phyloP scores from a whole-genome alignment of 2,113 vertebrate species.

The Lepus timidus region DNA sequence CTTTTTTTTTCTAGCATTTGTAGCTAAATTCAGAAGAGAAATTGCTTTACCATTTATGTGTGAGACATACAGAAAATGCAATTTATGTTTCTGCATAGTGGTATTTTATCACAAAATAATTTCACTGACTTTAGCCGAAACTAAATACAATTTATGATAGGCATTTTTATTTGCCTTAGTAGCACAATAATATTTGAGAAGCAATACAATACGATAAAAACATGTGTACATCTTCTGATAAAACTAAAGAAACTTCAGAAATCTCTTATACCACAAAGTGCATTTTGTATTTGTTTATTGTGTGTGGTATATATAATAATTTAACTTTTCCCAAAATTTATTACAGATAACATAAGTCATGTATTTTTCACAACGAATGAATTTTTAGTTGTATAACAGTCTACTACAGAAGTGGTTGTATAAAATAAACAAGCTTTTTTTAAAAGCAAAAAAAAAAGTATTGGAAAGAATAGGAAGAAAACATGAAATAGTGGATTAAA shows the following conservation, averaged over 20 bases:
- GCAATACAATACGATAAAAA: not conserved
- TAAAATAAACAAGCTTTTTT: not conserved
- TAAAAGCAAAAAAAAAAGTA: not conserved
- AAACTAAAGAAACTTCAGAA: not conserved
- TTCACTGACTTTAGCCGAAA: conserved; percentile 47
- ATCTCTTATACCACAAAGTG: not conserved
- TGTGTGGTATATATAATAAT: conserved; percentile 18
- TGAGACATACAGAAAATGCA: conserved; percentile 35
- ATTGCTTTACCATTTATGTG: conserved; percentile 61
- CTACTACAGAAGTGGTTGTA: not conserved
- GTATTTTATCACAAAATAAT: conserved; percentile 64
- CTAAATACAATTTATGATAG: not conserved
- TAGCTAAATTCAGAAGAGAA: conserved; percentile 55
- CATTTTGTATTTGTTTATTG: not conserved
- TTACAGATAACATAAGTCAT: not conserved
- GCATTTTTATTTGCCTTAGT: conserved; percentile 45
- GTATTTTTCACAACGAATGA: not conserved
- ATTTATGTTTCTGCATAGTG: conserved; percentile 3
- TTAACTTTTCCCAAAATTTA: not conserved
- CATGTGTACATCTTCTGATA: not conserved
- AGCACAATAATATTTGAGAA: conserved; percentile 31
- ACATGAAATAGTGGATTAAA: not conserved
- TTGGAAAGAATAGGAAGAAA: not conserved
- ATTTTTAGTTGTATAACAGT: not conserved
- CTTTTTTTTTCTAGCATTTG: not conserved